Conservation (phyloP, 2,888 invertebrate species). For the Eretmocerus hayati region DNA sequence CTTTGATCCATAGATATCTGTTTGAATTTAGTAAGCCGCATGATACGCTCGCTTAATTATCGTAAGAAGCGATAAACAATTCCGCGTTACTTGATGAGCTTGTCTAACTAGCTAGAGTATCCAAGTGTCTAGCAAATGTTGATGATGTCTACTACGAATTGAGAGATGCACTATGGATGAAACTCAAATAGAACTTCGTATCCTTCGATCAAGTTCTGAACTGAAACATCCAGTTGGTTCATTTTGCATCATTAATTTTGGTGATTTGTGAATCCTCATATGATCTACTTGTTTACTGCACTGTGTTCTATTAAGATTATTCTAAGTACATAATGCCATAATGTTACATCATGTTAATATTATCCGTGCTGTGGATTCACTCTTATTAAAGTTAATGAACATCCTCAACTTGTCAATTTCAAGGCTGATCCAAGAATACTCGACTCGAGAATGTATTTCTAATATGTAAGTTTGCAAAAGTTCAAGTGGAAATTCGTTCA, state of each 20-base stretch:
- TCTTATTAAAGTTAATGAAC: constrained; percentile 44
- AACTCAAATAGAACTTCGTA: constrained; percentile 5
- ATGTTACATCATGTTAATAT: constrained; percentile 26
- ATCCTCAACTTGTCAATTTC: constrained; percentile 3
- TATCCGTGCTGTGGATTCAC: constrained; percentile 36
- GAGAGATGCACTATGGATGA: constrained; percentile 1
- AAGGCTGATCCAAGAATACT: too few species aligned
- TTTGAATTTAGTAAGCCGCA: too few species aligned
- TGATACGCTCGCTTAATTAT: too few species aligned
- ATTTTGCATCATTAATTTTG: constrained; percentile 36
- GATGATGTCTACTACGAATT: too few species aligned
- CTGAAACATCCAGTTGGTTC: constrained; percentile 5
- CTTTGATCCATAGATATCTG: too few species aligned
- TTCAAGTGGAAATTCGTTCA: too few species aligned
- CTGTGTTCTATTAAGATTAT: too few species aligned
- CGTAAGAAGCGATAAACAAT: too few species aligned
- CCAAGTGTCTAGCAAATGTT: too few species aligned
- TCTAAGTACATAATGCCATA: constrained; percentile 43
- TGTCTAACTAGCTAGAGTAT: too few species aligned
- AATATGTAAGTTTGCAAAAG: background rate
- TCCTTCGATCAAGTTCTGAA: constrained; percentile 1
- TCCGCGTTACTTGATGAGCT: too few species aligned
- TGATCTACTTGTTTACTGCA: too few species aligned
- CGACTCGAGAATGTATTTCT: background rate
- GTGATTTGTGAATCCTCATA: constrained; percentile 43